Evolutionary conservation across 2,888 invertebrate genomes (phyloP).

Genomic region (Hemithea aestivaria): DNA sequence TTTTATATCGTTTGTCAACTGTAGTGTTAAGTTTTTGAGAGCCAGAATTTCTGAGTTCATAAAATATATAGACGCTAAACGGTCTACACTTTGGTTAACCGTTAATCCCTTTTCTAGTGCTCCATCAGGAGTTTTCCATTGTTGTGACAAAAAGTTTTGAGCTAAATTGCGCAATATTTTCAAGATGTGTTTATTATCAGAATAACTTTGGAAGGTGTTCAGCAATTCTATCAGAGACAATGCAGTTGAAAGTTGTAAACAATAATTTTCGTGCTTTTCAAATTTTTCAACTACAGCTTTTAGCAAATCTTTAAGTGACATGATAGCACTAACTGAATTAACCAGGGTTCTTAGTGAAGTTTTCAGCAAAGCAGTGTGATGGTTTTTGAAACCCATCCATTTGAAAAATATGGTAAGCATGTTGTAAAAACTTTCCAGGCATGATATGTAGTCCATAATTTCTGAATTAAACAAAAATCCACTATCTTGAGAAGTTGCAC

Average conservation of each 20-base stretch:
- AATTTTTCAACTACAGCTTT: constrained; percentile 58
- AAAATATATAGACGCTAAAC: constrained; percentile 82
- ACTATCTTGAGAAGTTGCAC: constrained; percentile 36
- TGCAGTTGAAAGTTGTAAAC: constrained; percentile 76
- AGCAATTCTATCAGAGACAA: constrained; percentile 75
- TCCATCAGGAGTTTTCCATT: constrained; percentile 84
- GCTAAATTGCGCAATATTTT: constrained; percentile 66
- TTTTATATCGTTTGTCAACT: constrained; percentile 77
- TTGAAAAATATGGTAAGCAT: constrained; percentile 79
- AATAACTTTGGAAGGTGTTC: constrained; percentile 66
- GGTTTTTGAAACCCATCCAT: constrained; percentile 81
- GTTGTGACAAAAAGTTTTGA: constrained; percentile 76
- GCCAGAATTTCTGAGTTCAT: constrained; percentile 77
- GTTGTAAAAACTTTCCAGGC: constrained; percentile 76
- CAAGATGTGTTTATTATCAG: constrained; percentile 54
- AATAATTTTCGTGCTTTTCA: constrained; percentile 67
- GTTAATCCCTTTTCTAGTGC: constrained; percentile 81
- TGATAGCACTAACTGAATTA: constrained; percentile 38
- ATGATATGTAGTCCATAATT: constrained; percentile 53
- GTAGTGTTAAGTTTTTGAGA: constrained; percentile 76
- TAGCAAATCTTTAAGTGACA: constrained; percentile 54
- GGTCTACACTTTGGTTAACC: constrained; percentile 82
- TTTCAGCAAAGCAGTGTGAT: constrained; percentile 53
- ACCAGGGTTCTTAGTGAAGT: constrained; percentile 60
- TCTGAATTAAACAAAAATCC: constrained; percentile 42